phyloP scores from a whole-genome alignment of 1,140 invertebrate species.

The Drosophila ironensis region DNA sequence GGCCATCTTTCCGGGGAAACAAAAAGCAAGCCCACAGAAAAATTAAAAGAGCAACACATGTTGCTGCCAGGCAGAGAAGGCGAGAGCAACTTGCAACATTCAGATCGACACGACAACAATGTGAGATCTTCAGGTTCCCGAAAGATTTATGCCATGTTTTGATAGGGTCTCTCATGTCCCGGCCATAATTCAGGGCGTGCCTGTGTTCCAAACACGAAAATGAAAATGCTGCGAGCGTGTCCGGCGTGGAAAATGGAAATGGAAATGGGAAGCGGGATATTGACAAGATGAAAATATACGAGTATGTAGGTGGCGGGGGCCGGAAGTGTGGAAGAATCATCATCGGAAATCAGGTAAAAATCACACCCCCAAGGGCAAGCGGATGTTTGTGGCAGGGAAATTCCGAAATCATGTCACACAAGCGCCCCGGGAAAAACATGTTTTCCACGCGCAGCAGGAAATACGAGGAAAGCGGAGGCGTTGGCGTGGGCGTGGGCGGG shows the following conservation, averaged over 20 bases:
- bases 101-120: background rate
- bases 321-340: constrained; percentile 24
- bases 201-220: constrained; percentile 17
- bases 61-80: constrained; percentile 10
- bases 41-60: constrained; percentile 28
- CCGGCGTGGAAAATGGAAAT: constrained; percentile 58
- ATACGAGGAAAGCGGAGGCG: constrained; percentile 5
- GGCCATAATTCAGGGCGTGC: constrained; percentile 72
- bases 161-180: constrained; percentile 22
- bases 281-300: too few relatives aligned
- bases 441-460: constrained; percentile 49
- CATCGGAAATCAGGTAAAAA: background rate
- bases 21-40: background rate
- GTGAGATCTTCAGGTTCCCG: background rate
- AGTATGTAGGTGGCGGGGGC: constrained; percentile 44
- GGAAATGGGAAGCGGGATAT: too few relatives aligned
- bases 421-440: constrained; percentile 35
- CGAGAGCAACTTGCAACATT: background rate
- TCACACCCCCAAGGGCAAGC: constrained; percentile 66
- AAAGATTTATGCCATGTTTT: constrained; percentile 67
- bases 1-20: too few relatives aligned
- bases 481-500: too few relatives aligned
- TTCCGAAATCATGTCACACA: constrained; percentile 70
- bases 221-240: constrained; percentile 37
- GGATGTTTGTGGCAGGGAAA: constrained; percentile 61